phyloP scores from a whole-genome alignment of 2,888 invertebrate species.

The Spodoptera exigua region DNA sequence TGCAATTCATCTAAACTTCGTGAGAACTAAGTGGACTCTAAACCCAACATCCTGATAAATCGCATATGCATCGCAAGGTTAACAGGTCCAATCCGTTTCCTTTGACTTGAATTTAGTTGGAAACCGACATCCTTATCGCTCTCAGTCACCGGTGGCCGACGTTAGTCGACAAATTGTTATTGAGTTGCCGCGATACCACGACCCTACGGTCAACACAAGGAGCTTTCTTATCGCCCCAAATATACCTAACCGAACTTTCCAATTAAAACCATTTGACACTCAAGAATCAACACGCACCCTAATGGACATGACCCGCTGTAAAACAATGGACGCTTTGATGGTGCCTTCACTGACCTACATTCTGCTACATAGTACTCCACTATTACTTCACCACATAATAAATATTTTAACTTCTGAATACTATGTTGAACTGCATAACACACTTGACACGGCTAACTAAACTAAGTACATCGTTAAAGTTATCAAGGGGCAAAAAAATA shows the following conservation, averaged over 20 bases:
- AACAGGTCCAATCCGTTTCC: constrained; percentile 53
- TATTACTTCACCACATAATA: constrained; percentile 35
- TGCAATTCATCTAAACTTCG: constrained; percentile 2
- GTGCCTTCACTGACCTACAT: constrained; percentile 58
- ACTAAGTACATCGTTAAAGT: constrained; percentile 48
- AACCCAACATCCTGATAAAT: constrained; percentile 47
- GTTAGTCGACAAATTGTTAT: constrained; percentile 69
- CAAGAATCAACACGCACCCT: constrained; percentile 48
- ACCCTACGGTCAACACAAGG: constrained; percentile 61
- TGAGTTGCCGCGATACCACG: constrained; percentile 60
- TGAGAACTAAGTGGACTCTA: constrained; percentile 14
- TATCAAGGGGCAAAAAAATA: constrained; percentile 46
- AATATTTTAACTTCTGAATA: constrained; percentile 27
- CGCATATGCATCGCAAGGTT: constrained; percentile 47
- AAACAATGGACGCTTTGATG: constrained; percentile 55
- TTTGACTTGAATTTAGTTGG: constrained; percentile 48
- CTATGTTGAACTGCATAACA: constrained; percentile 24
- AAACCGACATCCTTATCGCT: constrained; percentile 53
- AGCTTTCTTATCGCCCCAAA: constrained; percentile 61
- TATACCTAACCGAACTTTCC: constrained; percentile 46
- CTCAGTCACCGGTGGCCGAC: constrained; percentile 56
- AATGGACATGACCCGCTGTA: constrained; percentile 49
- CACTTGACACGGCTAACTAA: constrained; percentile 22
- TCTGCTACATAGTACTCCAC: constrained; percentile 32
- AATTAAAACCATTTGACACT: constrained; percentile 56